Base-by-base conservation (phyloP, 1,140 invertebrate genomes). In the Drosophila mayri region DNA sequence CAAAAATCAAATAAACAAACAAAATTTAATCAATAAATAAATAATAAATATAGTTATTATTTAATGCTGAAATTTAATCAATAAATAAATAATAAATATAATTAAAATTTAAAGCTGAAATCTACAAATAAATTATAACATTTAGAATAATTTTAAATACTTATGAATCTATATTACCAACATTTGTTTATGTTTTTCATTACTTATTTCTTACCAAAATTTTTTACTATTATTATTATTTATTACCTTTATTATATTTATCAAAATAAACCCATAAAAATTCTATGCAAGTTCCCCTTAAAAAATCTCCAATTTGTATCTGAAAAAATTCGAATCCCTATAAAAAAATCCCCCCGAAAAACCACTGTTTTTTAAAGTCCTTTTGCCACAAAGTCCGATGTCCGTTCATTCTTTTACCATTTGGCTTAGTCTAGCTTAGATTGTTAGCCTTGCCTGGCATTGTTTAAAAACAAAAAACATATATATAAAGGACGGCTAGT, bases 381-480 rank as follows among this genome's bases (percentile, higher is more conserved):
- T n/a, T 49, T 49, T 9, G 10, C 46, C 5, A 11, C 47, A 30
- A 50, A 50, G 25, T 50, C n/a, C 16, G 9, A 50, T 50, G 25
- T 50, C 16, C 25, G 2, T 16, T 35, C 12, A 22, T 22, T 54
- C 8, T 37, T 22, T 20, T 35, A 37, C 18, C 25, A 14, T n/a
- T 25, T n/a, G 12, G 9, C 52, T 55, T 35, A 55, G 32, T 38
- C 20, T 11, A 22, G 50, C 20, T 54, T 37, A 37, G 52, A 55
- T 55, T 55, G 35, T 9, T 5, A 25, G 20, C 20, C 2, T n/a
- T 2, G 9, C 25, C 47, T 30, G 47, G 16, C 47, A 73, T 60
- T 68, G 64, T 49, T 73, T 1, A 50, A 18, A 50, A 11, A 43
- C 25, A 40, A 14, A 38, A 22, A 22, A 22, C 22, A 22, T 22